Base-by-base conservation (phyloP, 1,140 invertebrate species). In the Bombus turneri region DNA sequence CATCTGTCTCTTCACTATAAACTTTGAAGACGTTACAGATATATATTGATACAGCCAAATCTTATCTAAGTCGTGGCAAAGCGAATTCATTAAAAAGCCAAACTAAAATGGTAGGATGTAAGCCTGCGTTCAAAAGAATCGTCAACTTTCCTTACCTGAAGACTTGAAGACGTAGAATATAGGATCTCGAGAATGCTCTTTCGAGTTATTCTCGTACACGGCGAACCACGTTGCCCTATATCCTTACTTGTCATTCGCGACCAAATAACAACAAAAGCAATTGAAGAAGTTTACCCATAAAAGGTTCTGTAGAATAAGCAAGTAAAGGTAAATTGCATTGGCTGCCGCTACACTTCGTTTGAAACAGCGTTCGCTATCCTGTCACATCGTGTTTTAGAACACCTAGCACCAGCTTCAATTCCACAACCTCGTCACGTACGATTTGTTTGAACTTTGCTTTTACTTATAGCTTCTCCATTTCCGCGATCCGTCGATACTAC, bases 391-490 rank as follows among this genome's bases (percentile, higher is more conserved):
- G 84, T 43, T 75, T 71, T 66, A 76, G 59, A 72, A 31, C 82
- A 39, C 59, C 69, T 66, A 28, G 39, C 88, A 12, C 59, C 66
- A 31, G 74, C 43, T 57, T 82, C 39, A 76, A 90, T 91, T 84
- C 53, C 59, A n/a, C 64, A 90, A 77, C 86, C 88, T 34, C 71
- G 86, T 88, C 91, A 92, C 91, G 91, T 92, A 86, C 88, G 88
- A 92, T 92, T 92, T 91, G 91, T 92, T 93, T 88, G 91, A 93
- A 93, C 91, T 93, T 92, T 92, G 81, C 91, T 91, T 92, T 92
- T 91, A 88, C 86, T 88, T 87, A 86, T 90, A 86, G 68, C 78
- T 76, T 68, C 47, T 77, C 87, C 75, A 81, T 69, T 86, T 79
- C 66, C 83, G 86, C 77, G 75, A 80, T 83, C 75, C 69, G 28